A percentile compares a stretch with the other conserved stretches of the same genome.
phyloP scores from a whole-genome alignment of 2,888 invertebrate genomes.

The Capitulum mitella region DNA sequence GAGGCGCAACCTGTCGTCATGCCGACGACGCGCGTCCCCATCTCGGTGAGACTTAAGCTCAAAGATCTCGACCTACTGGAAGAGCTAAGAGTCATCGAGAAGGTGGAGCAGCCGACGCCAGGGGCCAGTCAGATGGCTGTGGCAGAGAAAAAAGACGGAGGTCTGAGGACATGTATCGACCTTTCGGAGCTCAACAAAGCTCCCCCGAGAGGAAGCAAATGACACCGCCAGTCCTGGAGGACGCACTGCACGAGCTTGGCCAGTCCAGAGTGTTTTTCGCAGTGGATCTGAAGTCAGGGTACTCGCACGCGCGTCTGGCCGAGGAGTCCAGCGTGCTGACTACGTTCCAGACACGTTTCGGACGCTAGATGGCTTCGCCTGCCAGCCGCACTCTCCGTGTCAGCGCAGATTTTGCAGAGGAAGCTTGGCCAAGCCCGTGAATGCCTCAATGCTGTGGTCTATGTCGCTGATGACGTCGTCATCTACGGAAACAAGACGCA shows the following conservation, averaged over 20 bases:
- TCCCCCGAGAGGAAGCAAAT: neutral
- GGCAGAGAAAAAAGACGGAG: neutral
- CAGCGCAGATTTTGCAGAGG: slow-evolving; percentile 25
- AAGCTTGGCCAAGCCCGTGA: neutral
- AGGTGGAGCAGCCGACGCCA: neutral
- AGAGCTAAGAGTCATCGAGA: neutral
- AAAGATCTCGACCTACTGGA: neutral
- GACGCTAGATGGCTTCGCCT: slow-evolving; percentile 14
- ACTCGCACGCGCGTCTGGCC: slow-evolving; percentile 24
- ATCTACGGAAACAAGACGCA: slow-evolving; percentile 7
- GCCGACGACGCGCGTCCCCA: neutral
- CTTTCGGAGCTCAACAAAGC: slow-evolving; percentile 25
- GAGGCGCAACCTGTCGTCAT: neutral
- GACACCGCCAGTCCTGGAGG: slow-evolving; percentile 24
- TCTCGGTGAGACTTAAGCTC: no score
- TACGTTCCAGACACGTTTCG: slow-evolving; percentile 25
- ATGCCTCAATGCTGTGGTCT: neutral
- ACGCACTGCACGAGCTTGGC: slow-evolving; percentile 24
- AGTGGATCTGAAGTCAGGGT: slow-evolving; percentile 22
- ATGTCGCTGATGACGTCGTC: slow-evolving; percentile 20
- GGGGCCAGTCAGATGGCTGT: slow-evolving; percentile 22
- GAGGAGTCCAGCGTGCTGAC: neutral
- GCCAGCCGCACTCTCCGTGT: slow-evolving; percentile 19
- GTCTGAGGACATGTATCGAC: slow-evolving; percentile 20
- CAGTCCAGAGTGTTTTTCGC: slow-evolving; percentile 5